Percentiles rank a stretch among this genome's conserved stretches.
Conservation (phyloP, 2,113 vertebrate genomes). For the Apus apus region DNA sequence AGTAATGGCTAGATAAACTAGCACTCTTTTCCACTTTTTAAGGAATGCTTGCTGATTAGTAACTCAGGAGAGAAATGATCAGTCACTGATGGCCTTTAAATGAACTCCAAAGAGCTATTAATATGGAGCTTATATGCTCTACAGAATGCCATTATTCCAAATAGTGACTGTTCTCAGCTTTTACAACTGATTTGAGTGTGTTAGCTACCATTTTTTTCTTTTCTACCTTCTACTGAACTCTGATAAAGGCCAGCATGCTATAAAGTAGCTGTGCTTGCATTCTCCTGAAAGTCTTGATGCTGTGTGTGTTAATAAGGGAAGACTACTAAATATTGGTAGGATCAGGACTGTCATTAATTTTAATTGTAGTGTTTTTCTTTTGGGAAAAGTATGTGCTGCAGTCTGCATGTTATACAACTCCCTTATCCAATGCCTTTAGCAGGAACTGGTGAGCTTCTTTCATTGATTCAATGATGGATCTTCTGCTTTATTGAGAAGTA, state of each 20-base stretch:
- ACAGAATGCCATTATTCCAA: background rate
- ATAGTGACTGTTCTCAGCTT: background rate
- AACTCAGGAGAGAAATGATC: background rate
- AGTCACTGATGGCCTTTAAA: background rate
- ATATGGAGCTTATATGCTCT: background rate
- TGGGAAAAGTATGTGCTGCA: background rate
- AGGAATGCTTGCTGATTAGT: background rate
- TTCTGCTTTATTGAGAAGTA: background rate
- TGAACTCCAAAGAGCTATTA: background rate
- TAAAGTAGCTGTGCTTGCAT: background rate
- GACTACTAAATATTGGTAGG: background rate
- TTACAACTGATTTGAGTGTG: background rate
- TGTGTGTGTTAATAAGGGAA: background rate
- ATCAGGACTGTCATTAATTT: background rate
- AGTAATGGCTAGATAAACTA: background rate
- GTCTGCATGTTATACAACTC: background rate
- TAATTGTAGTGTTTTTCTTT: background rate
- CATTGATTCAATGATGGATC: background rate
- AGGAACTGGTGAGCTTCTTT: background rate
- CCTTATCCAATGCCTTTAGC: background rate
- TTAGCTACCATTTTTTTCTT: background rate
- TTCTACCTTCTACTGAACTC: background rate
- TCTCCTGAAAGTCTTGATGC: background rate
- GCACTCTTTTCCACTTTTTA: background rate
- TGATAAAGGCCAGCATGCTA: background rate